Conservation (phyloP, 2,888 invertebrate genomes). For the Drosophila mimetica region DNA sequence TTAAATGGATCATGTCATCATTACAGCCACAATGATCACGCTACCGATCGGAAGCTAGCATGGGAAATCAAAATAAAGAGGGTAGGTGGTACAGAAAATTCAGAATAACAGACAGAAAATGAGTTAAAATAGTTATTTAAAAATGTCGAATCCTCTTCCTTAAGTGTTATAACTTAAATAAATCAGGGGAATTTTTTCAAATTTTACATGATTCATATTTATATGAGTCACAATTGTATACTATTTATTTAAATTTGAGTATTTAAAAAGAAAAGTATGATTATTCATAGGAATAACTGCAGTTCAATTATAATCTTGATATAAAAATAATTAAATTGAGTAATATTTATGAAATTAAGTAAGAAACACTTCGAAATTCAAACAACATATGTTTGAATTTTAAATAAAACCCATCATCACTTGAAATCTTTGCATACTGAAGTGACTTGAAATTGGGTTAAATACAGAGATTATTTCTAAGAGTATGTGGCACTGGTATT, state of each 20-base stretch:
- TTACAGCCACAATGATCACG: constrained; percentile 15
- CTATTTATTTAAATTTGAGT: not conserved
- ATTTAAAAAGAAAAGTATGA: not conserved
- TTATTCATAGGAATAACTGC: not conserved
- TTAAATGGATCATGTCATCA: constrained; percentile 33
- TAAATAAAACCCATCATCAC: not conserved
- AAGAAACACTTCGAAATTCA: too few species aligned
- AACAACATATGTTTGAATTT: too few species aligned
- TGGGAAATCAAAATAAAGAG: not conserved
- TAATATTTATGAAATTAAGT: not conserved
- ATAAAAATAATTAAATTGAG: not conserved
- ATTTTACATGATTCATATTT: not conserved
- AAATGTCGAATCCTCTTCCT: not conserved
- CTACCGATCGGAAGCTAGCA: constrained; percentile 1
- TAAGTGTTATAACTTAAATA: not conserved
- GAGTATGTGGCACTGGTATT: not conserved
- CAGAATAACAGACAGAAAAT: too few species aligned
- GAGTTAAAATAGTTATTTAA: not conserved
- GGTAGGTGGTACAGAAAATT: too few species aligned
- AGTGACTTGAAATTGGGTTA: not conserved
- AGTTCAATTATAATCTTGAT: not conserved
- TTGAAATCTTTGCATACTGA: too few species aligned
- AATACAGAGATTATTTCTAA: not conserved
- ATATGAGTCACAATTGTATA: not conserved
- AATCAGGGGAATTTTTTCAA: not conserved